Conservation (phyloP, 2,113 vertebrate species). For the Hyaena hyaena region DNA sequence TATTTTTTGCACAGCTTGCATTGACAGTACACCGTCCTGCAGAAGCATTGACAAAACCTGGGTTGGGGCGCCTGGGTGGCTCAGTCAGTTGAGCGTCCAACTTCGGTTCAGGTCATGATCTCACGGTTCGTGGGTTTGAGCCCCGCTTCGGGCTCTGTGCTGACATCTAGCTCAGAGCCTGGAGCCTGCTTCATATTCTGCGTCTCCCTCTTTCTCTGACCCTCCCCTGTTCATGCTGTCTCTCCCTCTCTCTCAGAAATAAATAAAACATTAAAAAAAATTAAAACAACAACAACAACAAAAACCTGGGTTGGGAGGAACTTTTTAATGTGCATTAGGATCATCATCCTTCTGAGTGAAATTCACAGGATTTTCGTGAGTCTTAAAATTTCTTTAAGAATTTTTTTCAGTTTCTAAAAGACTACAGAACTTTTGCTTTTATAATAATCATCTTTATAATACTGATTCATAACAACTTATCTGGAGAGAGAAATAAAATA, state of each 20-base stretch:
- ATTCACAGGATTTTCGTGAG: slow-evolving; percentile 22
- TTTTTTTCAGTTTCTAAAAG: neutral
- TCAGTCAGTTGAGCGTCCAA: no score
- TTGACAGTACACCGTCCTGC: neutral
- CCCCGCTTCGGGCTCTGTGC: no score
- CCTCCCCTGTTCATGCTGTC: no score
- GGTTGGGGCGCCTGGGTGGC: no score
- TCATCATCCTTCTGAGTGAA: neutral
- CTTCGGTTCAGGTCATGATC: no score
- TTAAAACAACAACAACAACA: no score
- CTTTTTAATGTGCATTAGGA: neutral
- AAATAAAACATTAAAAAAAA: no score
- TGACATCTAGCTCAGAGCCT: no score
- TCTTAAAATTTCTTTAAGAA: neutral
- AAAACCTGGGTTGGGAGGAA: neutral
- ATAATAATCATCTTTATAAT: neutral
- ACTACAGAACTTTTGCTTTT: neutral
- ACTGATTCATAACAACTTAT: neutral
- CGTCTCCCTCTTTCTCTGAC: no score
- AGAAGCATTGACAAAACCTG: neutral
- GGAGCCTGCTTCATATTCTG: no score
- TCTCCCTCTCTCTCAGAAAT: no score
- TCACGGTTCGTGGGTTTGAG: no score
- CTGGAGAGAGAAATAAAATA: neutral
- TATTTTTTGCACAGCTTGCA: neutral